Evolutionary conservation across 1,140 invertebrate species (phyloP), one percentile per base, ranked within the genome.

Genomic region (Bombus soroeensis): DNA sequence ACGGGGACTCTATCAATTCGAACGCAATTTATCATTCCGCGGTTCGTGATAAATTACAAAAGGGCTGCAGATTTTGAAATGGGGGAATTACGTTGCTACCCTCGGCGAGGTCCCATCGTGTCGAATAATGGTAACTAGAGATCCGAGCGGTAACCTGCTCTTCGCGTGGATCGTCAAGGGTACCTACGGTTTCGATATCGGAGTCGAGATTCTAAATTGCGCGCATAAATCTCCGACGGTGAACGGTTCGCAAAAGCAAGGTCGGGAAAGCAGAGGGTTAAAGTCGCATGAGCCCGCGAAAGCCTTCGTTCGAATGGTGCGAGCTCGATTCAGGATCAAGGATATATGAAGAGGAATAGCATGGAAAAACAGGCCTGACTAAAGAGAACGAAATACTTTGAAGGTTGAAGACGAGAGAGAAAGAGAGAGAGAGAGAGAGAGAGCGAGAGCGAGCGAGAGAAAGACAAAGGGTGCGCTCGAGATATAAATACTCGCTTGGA

Each of bases 321-420:
- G 59, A 83, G 75, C 80, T 78, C 68, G 72, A 47, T 83, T 62
- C 75, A 79, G 87, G 87, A 89, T 87, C 85, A 89, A 83, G 80
- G 72, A 89, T 85, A 71, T 89, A 89, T 80, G 81, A 89, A 87
- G 88, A 89, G 87, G 86, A 84, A 89, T 89, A 89, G 88, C 72
- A 85, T 43, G 71, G 80, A 83, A 77, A 70, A 83, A 81, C 72
- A 75, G 76, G 32, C 28, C 43, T n/a, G 43, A 53, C 43, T 43
- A 64, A 89, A 78, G 76, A 47, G 68, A 39, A 53, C 79, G 78
- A 80, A 68, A 85, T 71, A 72, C 64, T n/a, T 53, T 53, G 47
- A 53, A n/a, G 28, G 59, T n/a, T 12, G 64, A 66, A 18, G 13
- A 8, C 1, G 15, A 32, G 13, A 18, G n/a, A 32, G n/a, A 6